Percentiles rank a stretch among this genome's conserved stretches.
These are phyloP conservation scores for Acanthosepion pharaonis DNA, from an alignment of 2,888 invertebrate species.

Conservation along the genomic window DNA sequence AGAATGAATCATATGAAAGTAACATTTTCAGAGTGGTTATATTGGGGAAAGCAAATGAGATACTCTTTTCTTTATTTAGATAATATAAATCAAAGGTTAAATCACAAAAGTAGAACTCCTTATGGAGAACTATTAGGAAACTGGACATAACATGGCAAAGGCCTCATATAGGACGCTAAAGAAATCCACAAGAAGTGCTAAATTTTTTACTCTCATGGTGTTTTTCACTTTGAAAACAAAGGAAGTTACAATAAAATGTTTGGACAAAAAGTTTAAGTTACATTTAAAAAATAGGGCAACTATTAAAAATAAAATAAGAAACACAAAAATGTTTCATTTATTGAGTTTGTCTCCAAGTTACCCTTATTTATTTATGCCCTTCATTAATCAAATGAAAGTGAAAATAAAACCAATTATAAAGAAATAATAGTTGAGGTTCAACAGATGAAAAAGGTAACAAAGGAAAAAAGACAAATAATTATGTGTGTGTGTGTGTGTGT, in stretches of 20 bases:
- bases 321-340: not conserved
- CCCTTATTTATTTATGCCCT: slow-evolving; percentile 21
- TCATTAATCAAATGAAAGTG: not conserved
- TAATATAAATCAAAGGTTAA: not conserved
- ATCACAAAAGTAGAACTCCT: not conserved
- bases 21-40: not conserved
- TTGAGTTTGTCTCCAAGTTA: not conserved
- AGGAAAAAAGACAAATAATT: not conserved
- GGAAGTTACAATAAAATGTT: not conserved
- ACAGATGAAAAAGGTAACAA: not conserved
- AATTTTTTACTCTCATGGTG: not conserved
- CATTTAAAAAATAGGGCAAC: not conserved
- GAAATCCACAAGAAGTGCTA: not conserved
- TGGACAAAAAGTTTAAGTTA: not conserved
- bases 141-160: not conserved
- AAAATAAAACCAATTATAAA: not conserved
- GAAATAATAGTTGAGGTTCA: not conserved
- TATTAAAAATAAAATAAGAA: not conserved
- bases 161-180: not conserved
- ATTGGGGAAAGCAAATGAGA: not conserved
- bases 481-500: no score
- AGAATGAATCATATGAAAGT: not conserved
- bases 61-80: not conserved
- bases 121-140: not conserved
- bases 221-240: not conserved